Base-by-base conservation (phyloP, 2,113 vertebrate genomes). In the Pao palembangensis region DNA sequence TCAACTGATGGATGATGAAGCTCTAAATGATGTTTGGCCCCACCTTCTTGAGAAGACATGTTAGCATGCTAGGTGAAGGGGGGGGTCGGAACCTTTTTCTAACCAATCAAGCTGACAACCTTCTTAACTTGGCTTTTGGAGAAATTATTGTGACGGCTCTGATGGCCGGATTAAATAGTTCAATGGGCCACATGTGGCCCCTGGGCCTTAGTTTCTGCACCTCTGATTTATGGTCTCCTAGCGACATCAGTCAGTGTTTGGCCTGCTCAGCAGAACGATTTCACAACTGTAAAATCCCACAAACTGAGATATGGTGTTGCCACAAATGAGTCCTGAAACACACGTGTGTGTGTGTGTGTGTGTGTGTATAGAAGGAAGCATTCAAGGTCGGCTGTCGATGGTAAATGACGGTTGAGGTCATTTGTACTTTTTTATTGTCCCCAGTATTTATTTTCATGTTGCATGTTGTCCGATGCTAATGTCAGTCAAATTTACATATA, bases 241-340 rank as follows among this genome's bases (percentile, higher is more conserved):
- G 6, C 44, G 41, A 73, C 64, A 60, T 85, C 73, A 55, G 66
- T 79, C 72, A 64, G 47, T 54, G 72, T 75, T 77, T 49, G 50
- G 78, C 83, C 70, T 75, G 78, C 69, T 25, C 17, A 17, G 43
- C 55, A 8, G 34, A 69, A 75, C 1, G 55, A 4, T 34, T 57
- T 20, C n/a, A 25, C 67, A 44, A 51, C 61, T 66, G 49, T 55
- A 62, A 60, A 42, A 55, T 61, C 28, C 66, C 57, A 63, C 28
- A 48, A 43, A 17, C 52, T 21, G 68, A 87, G 71, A 73, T 82
- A 84, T 72, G 3, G 42, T 53, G 61, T 65, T 47, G 62, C 78
- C 73, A 57, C 31, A 47, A 61, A 78, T 55, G 58, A 69, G 67
- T 61, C 42, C 67, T 60, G 55, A 73, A 47, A 28, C 48, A 14